Conservation (phyloP, 2,113 vertebrate species). For the Globicephala melas region DNA sequence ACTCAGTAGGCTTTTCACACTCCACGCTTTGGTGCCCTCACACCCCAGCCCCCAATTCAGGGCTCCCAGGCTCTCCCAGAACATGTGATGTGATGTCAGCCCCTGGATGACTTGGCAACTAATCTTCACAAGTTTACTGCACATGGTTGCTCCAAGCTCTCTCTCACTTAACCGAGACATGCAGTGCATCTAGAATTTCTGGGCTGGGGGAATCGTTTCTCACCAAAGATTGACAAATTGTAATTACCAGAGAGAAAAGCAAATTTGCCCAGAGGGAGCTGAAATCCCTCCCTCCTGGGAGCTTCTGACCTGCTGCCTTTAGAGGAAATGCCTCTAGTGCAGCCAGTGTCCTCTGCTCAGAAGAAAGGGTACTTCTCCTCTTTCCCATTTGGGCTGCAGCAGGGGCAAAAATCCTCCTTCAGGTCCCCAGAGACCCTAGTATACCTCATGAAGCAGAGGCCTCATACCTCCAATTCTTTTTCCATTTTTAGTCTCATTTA, state of each 20-base stretch:
- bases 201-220: neutral
- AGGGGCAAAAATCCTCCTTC: neutral
- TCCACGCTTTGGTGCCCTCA: neutral
- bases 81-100: neutral
- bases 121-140: neutral
- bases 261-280: neutral
- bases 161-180: neutral
- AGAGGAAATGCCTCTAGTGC: neutral
- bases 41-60: neutral
- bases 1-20: neutral
- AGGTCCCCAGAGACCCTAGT: neutral
- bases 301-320: neutral
- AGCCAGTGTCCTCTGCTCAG: neutral
- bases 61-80: neutral
- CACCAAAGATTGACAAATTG: neutral
- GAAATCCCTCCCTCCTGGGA: neutral
- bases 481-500: neutral
- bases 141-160: neutral
- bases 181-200: neutral
- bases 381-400: neutral
- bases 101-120: conserved; percentile 35
- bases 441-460: neutral
- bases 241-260: conserved; percentile 45
- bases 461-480: neutral
- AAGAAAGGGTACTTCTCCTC: neutral